Conservation (phyloP, 2,888 invertebrate genomes). For the Epicampocera succincta region DNA sequence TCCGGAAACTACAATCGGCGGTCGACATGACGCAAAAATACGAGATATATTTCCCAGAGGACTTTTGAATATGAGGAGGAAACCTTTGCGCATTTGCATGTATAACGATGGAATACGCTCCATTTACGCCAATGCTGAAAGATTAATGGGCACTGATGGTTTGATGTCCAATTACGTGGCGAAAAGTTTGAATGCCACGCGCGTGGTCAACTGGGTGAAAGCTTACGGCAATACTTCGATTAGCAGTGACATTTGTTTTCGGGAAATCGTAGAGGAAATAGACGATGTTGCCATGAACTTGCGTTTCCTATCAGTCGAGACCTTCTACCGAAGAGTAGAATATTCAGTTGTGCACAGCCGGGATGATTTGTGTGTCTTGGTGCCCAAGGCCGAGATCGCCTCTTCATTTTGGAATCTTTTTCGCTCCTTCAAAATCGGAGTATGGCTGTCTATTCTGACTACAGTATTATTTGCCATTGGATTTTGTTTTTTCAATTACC, state of each 20-base stretch:
- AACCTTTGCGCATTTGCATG: constrained; percentile 77
- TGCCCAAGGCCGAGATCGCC: constrained; percentile 83
- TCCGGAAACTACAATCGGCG: neutral
- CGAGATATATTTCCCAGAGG: constrained; percentile 76
- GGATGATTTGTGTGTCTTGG: constrained; percentile 84
- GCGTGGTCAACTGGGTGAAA: constrained; percentile 74
- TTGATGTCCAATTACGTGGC: constrained; percentile 81
- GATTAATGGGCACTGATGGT: constrained; percentile 81
- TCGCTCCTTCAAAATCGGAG: constrained; percentile 76
- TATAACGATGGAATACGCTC: constrained; percentile 81
- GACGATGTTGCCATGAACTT: constrained; percentile 83
- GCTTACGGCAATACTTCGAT: constrained; percentile 69
- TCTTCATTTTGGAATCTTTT: constrained; percentile 82
- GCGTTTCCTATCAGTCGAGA: constrained; percentile 82
- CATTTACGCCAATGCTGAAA: constrained; percentile 71
- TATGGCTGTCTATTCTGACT: constrained; percentile 75
- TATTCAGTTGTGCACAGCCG: constrained; percentile 83
- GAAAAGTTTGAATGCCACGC: constrained; percentile 82
- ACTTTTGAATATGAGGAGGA: constrained; percentile 77
- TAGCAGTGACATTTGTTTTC: constrained; percentile 74
- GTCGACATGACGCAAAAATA: constrained; percentile 58
- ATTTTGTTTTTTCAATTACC: constrained; percentile 71
- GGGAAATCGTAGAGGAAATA: constrained; percentile 73
- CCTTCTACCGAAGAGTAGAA: constrained; percentile 83
- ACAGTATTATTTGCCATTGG: constrained; percentile 73